phyloP scores from a whole-genome alignment of 2,888 invertebrate species.

The Xylota segnis region DNA sequence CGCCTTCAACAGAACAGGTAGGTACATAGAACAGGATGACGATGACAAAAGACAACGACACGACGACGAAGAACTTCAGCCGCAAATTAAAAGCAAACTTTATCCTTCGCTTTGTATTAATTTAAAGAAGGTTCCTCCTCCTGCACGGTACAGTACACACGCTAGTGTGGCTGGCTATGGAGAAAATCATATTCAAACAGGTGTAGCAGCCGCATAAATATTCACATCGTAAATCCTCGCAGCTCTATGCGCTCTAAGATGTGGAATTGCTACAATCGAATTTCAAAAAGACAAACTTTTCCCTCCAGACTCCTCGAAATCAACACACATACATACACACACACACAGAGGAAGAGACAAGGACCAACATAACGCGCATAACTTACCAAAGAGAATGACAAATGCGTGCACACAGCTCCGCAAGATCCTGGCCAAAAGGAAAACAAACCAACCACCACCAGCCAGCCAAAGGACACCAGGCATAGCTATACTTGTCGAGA shows the following conservation, averaged over 20 bases:
- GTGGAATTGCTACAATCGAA: constrained; percentile 68
- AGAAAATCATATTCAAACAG: constrained; percentile 77
- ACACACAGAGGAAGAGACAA: background rate
- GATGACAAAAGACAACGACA: constrained; percentile 38
- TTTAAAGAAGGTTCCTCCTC: constrained; percentile 77
- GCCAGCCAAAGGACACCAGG: constrained; percentile 48
- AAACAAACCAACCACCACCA: constrained; percentile 64
- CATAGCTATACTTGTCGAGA: constrained; percentile 51
- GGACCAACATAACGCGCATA: constrained; percentile 20
- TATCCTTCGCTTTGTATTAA: constrained; percentile 80
- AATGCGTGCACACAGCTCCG: constrained; percentile 69
- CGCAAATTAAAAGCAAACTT: constrained; percentile 80
- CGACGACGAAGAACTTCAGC: constrained; percentile 65
- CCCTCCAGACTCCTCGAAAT: background rate
- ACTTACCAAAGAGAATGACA: constrained; percentile 67
- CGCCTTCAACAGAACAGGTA: constrained; percentile 15
- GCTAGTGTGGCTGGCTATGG: background rate
- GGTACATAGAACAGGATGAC: constrained; percentile 2
- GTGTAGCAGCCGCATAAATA: constrained; percentile 78
- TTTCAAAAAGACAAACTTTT: constrained; percentile 75
- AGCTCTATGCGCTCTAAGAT: constrained; percentile 35
- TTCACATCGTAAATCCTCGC: constrained; percentile 77
- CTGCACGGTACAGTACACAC: background rate
- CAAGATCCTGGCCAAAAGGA: constrained; percentile 69
- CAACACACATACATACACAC: constrained; percentile 13